Percentiles rank a stretch among this genome's conserved stretches.
These are phyloP conservation scores for Xerus rutilus DNA, from an alignment of 2,797 vertebrate genomes.

Conservation along the genomic window DNA sequence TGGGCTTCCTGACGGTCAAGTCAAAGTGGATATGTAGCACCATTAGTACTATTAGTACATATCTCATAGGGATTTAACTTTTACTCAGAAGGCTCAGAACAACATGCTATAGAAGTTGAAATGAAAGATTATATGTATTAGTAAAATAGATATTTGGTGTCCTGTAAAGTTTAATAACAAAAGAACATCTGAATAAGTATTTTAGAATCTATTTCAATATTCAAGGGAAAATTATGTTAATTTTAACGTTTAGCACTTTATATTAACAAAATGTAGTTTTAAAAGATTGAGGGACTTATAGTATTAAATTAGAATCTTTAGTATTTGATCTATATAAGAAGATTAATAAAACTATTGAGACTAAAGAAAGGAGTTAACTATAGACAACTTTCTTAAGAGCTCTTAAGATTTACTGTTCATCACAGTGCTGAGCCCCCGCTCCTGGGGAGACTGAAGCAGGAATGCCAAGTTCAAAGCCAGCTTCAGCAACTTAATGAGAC, in stretches of 20 bases:
- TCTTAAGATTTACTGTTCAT: background rate
- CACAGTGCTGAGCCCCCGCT: too few relatives aligned
- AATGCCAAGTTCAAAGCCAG: too few relatives aligned
- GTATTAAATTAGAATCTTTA: slow-evolving; percentile 23
- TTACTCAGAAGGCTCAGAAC: background rate
- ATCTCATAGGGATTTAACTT: background rate
- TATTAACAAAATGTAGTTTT: slow-evolving; percentile 39
- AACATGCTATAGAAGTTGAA: background rate
- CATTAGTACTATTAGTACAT: background rate
- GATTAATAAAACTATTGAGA: background rate
- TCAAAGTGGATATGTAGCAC: background rate
- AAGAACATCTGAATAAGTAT: background rate
- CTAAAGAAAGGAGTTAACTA: background rate
- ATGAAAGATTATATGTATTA: background rate
- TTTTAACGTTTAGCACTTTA: background rate
- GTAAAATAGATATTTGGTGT: background rate
- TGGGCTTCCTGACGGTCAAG: background rate
- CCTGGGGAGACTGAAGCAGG: too few relatives aligned
- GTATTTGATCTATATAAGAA: slow-evolving; percentile 5
- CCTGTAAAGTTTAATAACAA: slow-evolving; percentile 27
- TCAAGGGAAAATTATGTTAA: background rate
- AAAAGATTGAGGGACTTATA: background rate
- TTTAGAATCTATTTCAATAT: background rate
- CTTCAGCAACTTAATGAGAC: too few relatives aligned
- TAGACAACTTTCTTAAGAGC: background rate